Evolutionary conservation across 2,888 invertebrate species (phyloP).

Genomic region (Stenodema calcarata): DNA sequence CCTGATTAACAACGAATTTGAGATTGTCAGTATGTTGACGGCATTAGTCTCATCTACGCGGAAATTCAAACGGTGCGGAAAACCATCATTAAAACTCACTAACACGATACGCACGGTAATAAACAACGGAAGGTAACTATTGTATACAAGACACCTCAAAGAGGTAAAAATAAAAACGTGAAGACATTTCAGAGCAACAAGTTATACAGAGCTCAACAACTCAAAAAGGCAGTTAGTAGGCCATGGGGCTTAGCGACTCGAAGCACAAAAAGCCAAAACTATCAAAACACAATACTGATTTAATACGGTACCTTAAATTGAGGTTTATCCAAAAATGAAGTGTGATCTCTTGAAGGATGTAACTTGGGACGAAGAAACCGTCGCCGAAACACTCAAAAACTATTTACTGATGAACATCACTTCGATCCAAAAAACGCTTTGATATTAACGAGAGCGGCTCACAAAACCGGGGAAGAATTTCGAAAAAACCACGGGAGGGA

Average conservation of each 20-base stretch:
- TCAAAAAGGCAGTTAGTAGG: neutral
- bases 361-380: neutral
- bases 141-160: too few species aligned
- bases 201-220: too few species aligned
- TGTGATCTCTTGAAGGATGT: neutral
- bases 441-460: neutral
- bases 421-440: neutral
- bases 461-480: neutral
- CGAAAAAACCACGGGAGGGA: neutral
- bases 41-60: too few species aligned
- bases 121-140: too few species aligned
- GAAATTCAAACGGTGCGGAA: too few species aligned
- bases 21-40: too few species aligned
- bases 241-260: neutral
- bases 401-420: neutral
- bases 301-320: neutral
- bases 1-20: too few species aligned
- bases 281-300: neutral
- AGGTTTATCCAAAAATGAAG: neutral
- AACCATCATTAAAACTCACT: too few species aligned
- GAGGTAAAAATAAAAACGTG: too few species aligned
- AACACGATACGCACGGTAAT: too few species aligned
- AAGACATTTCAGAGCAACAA: too few species aligned
- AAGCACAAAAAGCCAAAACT: neutral
- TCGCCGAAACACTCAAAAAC: neutral